A percentile compares a stretch with the other conserved stretches of the same genome.
Conservation (phyloP, 2,888 invertebrate genomes). For the Drosophila picticornis region DNA sequence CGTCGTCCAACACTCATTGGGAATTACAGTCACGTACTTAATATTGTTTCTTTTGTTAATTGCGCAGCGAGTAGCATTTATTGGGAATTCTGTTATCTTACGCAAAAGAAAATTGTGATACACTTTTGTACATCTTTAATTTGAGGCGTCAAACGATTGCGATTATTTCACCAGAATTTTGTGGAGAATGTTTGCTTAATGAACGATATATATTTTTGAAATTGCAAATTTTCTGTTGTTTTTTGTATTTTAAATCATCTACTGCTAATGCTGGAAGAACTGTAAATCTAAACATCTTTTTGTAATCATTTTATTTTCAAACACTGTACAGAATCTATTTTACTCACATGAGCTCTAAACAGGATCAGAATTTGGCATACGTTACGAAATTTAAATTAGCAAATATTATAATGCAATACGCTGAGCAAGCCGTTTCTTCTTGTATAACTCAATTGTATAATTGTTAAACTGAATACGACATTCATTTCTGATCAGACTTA, state of each 20-base stretch:
- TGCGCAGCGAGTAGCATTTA: neutral
- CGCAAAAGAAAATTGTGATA: neutral
- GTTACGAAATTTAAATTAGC: neutral
- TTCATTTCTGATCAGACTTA: no score
- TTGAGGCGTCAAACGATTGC: neutral
- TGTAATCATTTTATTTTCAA: neutral
- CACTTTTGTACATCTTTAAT: no score
- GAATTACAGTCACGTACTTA: slow-evolving; percentile 8
- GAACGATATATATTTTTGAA: neutral
- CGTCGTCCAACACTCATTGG: neutral
- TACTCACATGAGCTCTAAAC: neutral
- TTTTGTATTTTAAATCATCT: neutral
- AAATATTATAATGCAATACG: neutral
- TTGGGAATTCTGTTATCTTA: neutral
- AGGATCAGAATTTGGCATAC: neutral
- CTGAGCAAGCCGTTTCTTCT: neutral
- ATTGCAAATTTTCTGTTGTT: neutral
- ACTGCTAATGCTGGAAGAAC: neutral
- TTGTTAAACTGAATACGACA: neutral
- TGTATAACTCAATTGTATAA: neutral
- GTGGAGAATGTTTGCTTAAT: neutral
- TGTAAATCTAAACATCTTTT: neutral
- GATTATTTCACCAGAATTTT: neutral
- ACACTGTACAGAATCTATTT: neutral
- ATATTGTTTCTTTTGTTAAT: slow-evolving; percentile 9